Base-by-base conservation (phyloP, 2,797 vertebrate genomes). In the Dicrostonyx torquatus region DNA sequence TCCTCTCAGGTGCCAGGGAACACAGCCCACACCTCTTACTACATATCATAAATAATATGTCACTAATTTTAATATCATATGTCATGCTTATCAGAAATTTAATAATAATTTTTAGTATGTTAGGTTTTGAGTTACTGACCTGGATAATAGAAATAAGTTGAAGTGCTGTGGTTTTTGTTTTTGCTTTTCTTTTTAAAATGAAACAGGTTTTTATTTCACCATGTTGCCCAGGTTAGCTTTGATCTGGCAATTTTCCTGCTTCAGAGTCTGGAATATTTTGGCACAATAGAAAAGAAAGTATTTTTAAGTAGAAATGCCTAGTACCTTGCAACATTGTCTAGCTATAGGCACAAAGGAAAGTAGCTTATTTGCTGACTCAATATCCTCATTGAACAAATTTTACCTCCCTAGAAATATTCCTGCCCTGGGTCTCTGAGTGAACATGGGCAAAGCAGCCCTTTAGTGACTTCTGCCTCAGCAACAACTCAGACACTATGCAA, bases 371-470 rank as follows among this genome's bases (percentile, higher is more conserved):
- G 34, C 2, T 31, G 31, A 50, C 6, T 73, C 45, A 34, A 4
- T 53, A 43, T 10, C 11, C 24, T 26, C 12, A 4, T 0, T 11
- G 7, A 53, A 24, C 60, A 66, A 50, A 26, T 8, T 62, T 50
- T n/a, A 60, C 3, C 0, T 53, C 12, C n/a, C 2, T 12, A 64
- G 26, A 50, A 7, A 18, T 9, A 53, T 18, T 8, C 3, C n/a
- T 40, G 34, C 4, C 17, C 34, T 40, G 2, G 9, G 70, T 8
- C 37, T 73, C 40, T 73, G 34, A 6, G 22, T 64, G 26, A 82
- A 82, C 26, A 31, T 24, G 15, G 31, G 20, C 3, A 73, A 20
- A 82, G 12, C 55, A 64, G n/a, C 29, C 26, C 13, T 15, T 26
- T 64, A 68, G 9, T 34, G 9, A 82, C 31, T 75, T 22, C 22